Percentiles rank a stretch among this genome's conserved stretches.
These are phyloP conservation scores for Erebia palarica DNA, from an alignment of 2,888 invertebrate species.

Conservation along the genomic window DNA sequence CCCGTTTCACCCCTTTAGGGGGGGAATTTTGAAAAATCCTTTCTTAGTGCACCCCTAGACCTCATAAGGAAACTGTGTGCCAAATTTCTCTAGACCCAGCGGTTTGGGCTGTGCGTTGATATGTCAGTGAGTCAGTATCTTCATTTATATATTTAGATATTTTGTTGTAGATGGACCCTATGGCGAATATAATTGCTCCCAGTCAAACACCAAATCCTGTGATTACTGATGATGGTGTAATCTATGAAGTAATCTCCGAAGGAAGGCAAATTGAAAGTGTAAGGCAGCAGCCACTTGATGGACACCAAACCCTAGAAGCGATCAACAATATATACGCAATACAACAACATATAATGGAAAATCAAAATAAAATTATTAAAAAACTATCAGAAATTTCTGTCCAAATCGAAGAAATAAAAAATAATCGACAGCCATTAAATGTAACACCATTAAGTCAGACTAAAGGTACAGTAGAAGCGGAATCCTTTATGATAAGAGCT, in stretches of 20 bases:
- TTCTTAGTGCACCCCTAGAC: too few species aligned
- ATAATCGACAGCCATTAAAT: constrained; percentile 1
- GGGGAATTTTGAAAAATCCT: too few species aligned
- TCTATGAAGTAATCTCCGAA: background rate
- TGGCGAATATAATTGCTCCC: too few species aligned
- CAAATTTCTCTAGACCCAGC: too few species aligned
- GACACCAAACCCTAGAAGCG: background rate
- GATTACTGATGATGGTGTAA: background rate
- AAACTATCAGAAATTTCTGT: background rate
- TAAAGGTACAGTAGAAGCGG: too few species aligned
- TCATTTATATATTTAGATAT: too few species aligned
- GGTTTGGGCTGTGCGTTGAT: background rate
- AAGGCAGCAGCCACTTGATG: background rate
- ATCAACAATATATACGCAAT: constrained; percentile 1
- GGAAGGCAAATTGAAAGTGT: constrained; percentile 1
- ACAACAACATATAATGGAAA: constrained; percentile 1
- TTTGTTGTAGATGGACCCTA: too few species aligned
- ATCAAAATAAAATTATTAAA: background rate
- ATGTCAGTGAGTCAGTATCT: background rate
- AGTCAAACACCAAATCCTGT: too few species aligned
- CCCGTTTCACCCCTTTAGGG: too few species aligned
- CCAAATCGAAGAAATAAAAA: constrained; percentile 1
- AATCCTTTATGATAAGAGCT: too few species aligned
- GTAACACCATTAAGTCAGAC: background rate
- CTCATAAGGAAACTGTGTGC: too few species aligned